Conservation (phyloP, 2,888 invertebrate species). For the Salpingus planirostris region DNA sequence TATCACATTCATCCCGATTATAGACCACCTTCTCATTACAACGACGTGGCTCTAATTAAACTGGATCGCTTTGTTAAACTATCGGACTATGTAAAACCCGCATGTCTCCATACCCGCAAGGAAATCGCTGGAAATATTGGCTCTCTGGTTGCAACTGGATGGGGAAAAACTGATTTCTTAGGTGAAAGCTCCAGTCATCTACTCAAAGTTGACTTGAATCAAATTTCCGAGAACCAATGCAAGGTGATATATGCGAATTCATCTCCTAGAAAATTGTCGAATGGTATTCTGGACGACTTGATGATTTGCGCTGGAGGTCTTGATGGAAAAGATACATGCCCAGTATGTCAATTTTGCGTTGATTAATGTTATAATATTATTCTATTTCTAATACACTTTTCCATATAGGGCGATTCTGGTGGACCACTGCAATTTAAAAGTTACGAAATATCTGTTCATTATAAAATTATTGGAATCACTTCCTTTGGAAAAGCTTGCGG, state of each 20-base stretch:
- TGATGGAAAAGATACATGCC: slow-evolving; percentile 23
- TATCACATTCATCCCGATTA: slow-evolving; percentile 36
- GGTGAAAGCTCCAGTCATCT: slow-evolving; percentile 27
- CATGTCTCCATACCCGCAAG: slow-evolving; percentile 31
- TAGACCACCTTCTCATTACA: slow-evolving; percentile 31
- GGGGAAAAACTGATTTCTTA: slow-evolving; percentile 32
- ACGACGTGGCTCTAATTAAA: slow-evolving; percentile 42
- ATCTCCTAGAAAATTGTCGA: slow-evolving; percentile 5
- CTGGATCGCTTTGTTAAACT: slow-evolving; percentile 27
- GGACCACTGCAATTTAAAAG: slow-evolving; percentile 42
- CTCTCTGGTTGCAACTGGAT: slow-evolving; percentile 39
- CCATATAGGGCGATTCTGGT: slow-evolving; percentile 49
- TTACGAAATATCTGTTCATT: neutral
- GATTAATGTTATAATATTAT: neutral
- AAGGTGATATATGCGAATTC: slow-evolving; percentile 5
- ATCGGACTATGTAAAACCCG: slow-evolving; percentile 26
- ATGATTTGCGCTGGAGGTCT: slow-evolving; percentile 25
- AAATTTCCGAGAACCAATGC: slow-evolving; percentile 9
- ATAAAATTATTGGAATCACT: slow-evolving; percentile 31
- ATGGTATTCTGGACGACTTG: slow-evolving; percentile 18
- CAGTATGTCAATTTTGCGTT: no score
- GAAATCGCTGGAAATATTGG: slow-evolving; percentile 9
- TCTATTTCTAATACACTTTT: slow-evolving; percentile 20
- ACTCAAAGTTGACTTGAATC: slow-evolving; percentile 34
- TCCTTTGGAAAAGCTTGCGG: slow-evolving; percentile 33